Conservation (phyloP, 2,797 vertebrate species). For the Fringilla coelebs region DNA sequence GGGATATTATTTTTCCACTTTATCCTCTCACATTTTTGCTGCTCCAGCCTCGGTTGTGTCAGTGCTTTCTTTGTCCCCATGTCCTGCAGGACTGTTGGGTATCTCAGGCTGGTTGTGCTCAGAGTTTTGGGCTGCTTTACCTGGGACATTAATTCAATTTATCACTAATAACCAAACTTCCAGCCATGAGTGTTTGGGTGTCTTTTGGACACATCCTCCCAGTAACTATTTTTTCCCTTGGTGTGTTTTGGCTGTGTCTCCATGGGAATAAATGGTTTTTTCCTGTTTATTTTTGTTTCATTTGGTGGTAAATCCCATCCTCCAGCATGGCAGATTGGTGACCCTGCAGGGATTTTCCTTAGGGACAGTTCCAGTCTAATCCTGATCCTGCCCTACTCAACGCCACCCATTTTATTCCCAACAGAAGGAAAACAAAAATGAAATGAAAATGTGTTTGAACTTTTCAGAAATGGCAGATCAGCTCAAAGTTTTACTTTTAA, state of each 20-base stretch:
- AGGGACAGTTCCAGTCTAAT: not conserved
- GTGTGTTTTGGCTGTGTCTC: not conserved
- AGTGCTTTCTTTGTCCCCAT: slow-evolving; percentile 35
- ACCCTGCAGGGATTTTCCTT: not conserved
- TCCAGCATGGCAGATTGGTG: not conserved
- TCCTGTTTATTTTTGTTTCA: not conserved
- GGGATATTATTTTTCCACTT: not conserved
- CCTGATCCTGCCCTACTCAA: not conserved
- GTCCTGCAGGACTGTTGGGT: not conserved
- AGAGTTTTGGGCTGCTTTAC: not conserved
- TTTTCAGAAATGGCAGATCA: not conserved
- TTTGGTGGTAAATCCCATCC: not conserved
- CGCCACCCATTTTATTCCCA: not conserved
- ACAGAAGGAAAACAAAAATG: not conserved
- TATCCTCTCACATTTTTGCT: slow-evolving; percentile 30
- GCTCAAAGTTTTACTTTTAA: not conserved
- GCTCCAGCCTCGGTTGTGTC: not conserved
- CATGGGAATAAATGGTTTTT: not conserved
- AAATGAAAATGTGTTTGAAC: not conserved
- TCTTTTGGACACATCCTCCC: not conserved
- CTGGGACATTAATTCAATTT: not conserved
- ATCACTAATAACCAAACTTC: not conserved
- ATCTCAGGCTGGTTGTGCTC: not conserved
- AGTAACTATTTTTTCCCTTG: not conserved
- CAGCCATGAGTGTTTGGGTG: not conserved